Evolutionary conservation across 2,888 invertebrate genomes (phyloP).

Genomic region (Scaeva pyrastri): DNA sequence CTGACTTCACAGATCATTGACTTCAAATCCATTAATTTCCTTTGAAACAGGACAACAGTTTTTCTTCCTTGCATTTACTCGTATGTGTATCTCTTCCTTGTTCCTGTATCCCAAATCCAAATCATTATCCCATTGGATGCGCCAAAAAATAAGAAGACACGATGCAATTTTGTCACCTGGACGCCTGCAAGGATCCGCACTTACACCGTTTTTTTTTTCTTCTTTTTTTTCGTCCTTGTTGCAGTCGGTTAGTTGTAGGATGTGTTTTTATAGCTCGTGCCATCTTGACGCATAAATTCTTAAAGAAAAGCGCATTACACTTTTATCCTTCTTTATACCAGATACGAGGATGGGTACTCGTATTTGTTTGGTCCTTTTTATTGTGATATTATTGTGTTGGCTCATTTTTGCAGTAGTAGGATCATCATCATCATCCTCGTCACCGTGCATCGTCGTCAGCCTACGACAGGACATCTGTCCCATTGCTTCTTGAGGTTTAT

Average conservation of each 20-base stretch:
- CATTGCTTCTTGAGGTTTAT: conserved; percentile 70
- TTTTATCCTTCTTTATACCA: conserved; percentile 25
- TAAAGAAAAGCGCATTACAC: conserved; percentile 65
- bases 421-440: conserved; percentile 9
- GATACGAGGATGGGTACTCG: too few relatives aligned
- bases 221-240: conserved; percentile 2
- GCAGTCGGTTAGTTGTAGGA: background rate
- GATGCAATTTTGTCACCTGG: conserved; percentile 73
- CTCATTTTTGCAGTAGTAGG: conserved; percentile 51
- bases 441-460: too few relatives aligned
- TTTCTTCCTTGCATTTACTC: too few relatives aligned
- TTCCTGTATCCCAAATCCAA: conserved; percentile 64
- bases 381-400: conserved; percentile 53
- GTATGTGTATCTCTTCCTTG: conserved; percentile 36
- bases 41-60: conserved; percentile 1
- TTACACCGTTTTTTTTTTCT: conserved; percentile 48
- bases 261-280: conserved; percentile 67
- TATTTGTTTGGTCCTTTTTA: conserved; percentile 53
- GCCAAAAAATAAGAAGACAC: conserved; percentile 33
- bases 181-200: conserved; percentile 41
- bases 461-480: conserved; percentile 71
- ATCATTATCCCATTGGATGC: conserved; percentile 49
- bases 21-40: conserved; percentile 66
- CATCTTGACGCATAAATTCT: conserved; percentile 73
- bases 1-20: conserved; percentile 75